A percentile compares a stretch with the other conserved stretches of the same genome.
These are phyloP conservation scores for Oscheius sp. DNA, from an alignment of 1,140 invertebrate species.

Conservation along the genomic window DNA sequence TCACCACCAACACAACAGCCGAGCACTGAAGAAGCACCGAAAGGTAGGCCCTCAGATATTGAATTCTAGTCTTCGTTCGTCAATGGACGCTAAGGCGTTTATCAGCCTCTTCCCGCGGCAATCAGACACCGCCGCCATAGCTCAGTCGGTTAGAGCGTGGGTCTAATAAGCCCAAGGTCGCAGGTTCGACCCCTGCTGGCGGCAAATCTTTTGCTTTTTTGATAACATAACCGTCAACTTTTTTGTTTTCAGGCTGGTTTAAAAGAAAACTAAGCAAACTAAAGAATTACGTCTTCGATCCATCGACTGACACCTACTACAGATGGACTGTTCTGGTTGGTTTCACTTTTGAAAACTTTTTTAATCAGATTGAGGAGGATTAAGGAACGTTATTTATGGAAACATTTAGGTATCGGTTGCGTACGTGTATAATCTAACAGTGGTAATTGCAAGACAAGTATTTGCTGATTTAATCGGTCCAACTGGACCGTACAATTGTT, in stretches of 20 bases:
- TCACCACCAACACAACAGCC: too few relatives aligned
- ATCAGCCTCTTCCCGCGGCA: too few relatives aligned
- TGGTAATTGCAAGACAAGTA: constrained; percentile 82
- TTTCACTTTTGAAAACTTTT: too few relatives aligned
- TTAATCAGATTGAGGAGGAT: neutral
- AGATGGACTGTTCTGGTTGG: constrained; percentile 22
- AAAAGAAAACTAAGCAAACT: neutral
- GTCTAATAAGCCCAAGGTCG: constrained; percentile 48
- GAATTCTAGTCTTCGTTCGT: too few relatives aligned
- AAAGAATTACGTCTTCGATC: constrained; percentile 13
- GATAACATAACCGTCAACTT: too few relatives aligned
- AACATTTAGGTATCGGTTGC: constrained; percentile 74
- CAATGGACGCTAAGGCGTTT: too few relatives aligned
- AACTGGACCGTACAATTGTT: neutral
- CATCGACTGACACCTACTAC: constrained; percentile 18
- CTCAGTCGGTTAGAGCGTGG: constrained; percentile 48
- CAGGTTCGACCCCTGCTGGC: constrained; percentile 47
- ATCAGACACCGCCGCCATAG: constrained; percentile 46
- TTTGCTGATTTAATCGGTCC: constrained; percentile 72
- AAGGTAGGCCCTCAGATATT: too few relatives aligned
- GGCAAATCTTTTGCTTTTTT: constrained; percentile 34
- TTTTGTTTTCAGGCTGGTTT: neutral
- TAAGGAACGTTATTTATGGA: neutral
- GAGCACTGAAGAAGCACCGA: too few relatives aligned
- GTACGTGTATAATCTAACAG: constrained; percentile 85